A percentile compares a stretch with the other conserved stretches of the same genome.
Conservation (phyloP, 2,797 vertebrate genomes). For the Gallirallus australis region DNA sequence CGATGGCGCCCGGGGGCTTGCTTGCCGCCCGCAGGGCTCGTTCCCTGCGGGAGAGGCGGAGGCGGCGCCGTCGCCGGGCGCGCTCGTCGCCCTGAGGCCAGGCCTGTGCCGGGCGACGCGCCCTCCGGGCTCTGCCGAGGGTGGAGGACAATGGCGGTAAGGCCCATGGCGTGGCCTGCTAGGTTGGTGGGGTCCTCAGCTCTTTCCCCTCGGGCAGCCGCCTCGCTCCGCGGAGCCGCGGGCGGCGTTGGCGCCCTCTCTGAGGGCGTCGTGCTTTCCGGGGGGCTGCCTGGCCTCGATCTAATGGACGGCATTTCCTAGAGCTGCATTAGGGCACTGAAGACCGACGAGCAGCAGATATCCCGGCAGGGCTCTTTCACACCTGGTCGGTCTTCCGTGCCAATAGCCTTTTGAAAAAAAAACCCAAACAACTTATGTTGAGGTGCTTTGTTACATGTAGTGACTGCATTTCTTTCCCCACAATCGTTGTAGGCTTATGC, state of each 20-base stretch:
- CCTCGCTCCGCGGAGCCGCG: too few relatives aligned
- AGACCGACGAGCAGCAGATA: not conserved
- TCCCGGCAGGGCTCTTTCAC: too few relatives aligned
- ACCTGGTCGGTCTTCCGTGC: not conserved
- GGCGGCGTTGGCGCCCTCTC: not conserved
- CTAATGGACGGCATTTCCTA: accelerated
- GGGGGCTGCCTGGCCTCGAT: not conserved
- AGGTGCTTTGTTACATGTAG: not conserved
- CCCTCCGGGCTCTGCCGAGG: not conserved
- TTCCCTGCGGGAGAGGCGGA: not conserved
- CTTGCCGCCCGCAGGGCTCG: not conserved
- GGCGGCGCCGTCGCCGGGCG: not conserved
- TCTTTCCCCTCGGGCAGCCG: accelerated
- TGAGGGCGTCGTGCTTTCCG: too few relatives aligned
- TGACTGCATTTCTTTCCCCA: not conserved
- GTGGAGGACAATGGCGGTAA: not conserved
- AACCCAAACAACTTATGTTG: not conserved
- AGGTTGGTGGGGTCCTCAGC: too few relatives aligned
- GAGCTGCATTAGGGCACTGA: not conserved
- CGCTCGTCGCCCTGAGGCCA: not conserved
- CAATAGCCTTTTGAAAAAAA: not conserved
- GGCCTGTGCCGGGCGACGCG: not conserved
- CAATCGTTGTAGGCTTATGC: slow-evolving; percentile 88
- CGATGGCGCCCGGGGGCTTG: not conserved
- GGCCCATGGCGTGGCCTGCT: not conserved